Evolutionary conservation across 2,888 invertebrate genomes (phyloP).

Genomic region (Halictus ligatus): DNA sequence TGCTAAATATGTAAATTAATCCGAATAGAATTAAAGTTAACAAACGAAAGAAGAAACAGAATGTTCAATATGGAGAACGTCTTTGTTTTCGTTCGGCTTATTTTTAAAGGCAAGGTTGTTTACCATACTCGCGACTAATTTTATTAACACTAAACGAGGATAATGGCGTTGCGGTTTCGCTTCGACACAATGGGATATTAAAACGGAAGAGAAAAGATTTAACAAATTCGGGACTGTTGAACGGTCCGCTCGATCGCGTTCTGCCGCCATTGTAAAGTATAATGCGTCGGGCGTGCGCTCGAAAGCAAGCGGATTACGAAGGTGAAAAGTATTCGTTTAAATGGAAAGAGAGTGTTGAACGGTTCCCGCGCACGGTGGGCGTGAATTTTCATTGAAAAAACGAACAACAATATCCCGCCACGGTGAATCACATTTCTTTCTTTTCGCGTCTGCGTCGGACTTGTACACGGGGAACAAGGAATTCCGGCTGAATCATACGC

Average conservation of each 20-base stretch:
- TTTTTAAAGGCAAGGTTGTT: constrained; percentile 26
- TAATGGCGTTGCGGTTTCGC: constrained; percentile 11
- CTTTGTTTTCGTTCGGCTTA: neutral
- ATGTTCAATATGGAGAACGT: neutral
- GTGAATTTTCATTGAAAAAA: constrained; percentile 21
- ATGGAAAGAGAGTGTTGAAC: neutral
- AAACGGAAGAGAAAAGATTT: neutral
- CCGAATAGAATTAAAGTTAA: neutral
- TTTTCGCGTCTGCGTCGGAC: constrained; percentile 26
- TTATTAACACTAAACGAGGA: constrained; percentile 21
- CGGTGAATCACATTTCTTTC: constrained; percentile 62
- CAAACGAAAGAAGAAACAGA: neutral
- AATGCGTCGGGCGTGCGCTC: neutral
- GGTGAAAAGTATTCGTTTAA: constrained; percentile 1
- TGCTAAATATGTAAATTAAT: too few relatives aligned
- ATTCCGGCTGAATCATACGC: constrained; percentile 56
- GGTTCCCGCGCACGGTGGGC: neutral
- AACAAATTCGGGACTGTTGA: constrained; percentile 2
- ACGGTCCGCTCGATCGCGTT: neutral
- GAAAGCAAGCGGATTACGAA: neutral
- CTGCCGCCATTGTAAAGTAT: constrained; percentile 23
- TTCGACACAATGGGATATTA: constrained; percentile 9
- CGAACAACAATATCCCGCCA: constrained; percentile 24
- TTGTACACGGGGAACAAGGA: constrained; percentile 24
- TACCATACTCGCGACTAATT: constrained; percentile 7